Conservation (phyloP, 2,797 vertebrate genomes). For the Pelochelys cantorii region DNA sequence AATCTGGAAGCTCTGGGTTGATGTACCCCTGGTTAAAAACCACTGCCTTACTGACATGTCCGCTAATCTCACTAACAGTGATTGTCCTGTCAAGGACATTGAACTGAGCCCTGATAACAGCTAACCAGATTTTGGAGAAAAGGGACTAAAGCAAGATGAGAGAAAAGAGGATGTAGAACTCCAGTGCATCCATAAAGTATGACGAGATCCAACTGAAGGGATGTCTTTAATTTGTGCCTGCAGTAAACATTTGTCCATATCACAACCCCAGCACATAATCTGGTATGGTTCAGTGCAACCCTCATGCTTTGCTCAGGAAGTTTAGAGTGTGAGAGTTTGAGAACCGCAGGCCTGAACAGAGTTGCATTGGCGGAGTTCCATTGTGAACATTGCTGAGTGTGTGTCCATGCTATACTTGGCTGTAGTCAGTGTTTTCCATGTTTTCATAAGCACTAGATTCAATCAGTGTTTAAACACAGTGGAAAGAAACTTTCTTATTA, state of each 20-base stretch:
- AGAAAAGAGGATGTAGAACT: background rate
- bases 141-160: background rate
- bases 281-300: background rate
- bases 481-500: background rate
- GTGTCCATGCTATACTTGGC: background rate
- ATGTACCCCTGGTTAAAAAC: too few relatives aligned
- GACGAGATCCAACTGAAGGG: background rate
- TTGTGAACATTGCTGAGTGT: accelerated
- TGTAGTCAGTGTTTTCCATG: background rate
- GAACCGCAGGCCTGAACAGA: accelerated
- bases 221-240: background rate
- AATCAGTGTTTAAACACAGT: background rate
- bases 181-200: background rate
- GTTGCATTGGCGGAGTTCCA: background rate
- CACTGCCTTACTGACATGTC: background rate
- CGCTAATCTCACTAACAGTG: background rate
- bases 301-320: background rate
- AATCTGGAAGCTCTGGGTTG: too few relatives aligned
- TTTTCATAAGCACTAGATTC: background rate
- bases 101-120: background rate
- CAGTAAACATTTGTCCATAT: background rate
- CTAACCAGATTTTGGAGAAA: background rate
- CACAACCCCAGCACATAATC: background rate
- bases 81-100: background rate
- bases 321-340: background rate